Base-by-base conservation (phyloP, 2,797 vertebrate genomes). In the Gymnothorax javanicus region DNA sequence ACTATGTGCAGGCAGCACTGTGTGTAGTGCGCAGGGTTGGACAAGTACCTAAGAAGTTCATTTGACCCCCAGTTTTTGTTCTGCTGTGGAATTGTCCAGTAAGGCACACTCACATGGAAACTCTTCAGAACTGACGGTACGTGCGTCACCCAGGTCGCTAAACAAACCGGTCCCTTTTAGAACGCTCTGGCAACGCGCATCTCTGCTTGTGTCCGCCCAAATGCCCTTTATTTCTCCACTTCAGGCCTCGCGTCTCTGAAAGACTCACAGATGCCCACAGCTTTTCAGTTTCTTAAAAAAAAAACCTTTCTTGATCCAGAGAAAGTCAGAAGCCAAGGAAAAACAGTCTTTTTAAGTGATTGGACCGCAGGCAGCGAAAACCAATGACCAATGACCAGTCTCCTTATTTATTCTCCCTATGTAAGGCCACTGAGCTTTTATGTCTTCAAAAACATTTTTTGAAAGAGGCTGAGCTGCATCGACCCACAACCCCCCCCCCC, bases 1-100 rank as follows among this genome's bases (percentile, higher is more conserved):
- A 93, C 91, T 92, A 91, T 92, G 89, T 90, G 86, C 87, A 89
- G 90, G 84, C 84, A 90, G 90, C 27, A 75, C 11, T 75, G 93
- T 89, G 93, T 92, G 90, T 92, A 89, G 92, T 94, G 91, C 90
- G 91, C 91, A 92, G 91, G 13, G 71, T 33, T 43, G 8, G 27
- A 33, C 27, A 2, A 33, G 8, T 73, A 15, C 15, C 43, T 54
- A 1, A 20, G 50, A 79, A 9, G 71, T 12, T 25, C 7, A 25
- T 71, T 71, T 2, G 27, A 9, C n/a, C 27, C 25, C 25, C 67
- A 71, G 67, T 9, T 71, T 4, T 6, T 5, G 67, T 9, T 2
- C 67, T 12, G 25, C 67, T 1, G 67, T 71, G 4, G 25, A n/a
- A 71, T 71, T 25, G 3, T 71, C 50, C 12, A 67, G 62, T 23